Evolutionary conservation across 2,888 invertebrate species (phyloP), one percentile per base, ranked within the genome.

Genomic region (Acronicta alni): DNA sequence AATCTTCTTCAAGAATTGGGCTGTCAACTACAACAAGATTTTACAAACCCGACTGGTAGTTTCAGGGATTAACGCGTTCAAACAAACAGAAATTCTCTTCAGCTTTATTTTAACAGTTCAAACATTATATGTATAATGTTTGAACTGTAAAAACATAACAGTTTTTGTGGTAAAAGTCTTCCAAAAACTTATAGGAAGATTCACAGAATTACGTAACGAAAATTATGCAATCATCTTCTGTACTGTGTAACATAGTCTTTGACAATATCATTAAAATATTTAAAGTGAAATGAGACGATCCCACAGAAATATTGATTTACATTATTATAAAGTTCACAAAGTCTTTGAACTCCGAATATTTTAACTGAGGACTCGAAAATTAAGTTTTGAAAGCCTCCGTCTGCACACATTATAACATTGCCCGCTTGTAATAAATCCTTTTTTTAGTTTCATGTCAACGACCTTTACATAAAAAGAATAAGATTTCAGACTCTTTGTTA

Each of bases 291-390:
- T 47, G 20, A 62, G 41, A 56, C 37, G 18, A 26, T 44, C 16
- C 47, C 42, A 51, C 53, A 48, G 46, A 66, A 67, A 69, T 72
- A 72, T 68, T 54, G 69, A 66, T 76, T 75, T 58, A 62, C 55
- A 60, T 61, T 54, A 54, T 65, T 62, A 60, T 51, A 57, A 62
- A 61, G 56, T 60, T 75, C 45, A 51, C 57, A 30, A 45, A 58
- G 56, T 57, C 64, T 64, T 52, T 53, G 58, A 72, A 73, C 73
- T 75, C n/a, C 15, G 17, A 54, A 48, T 14, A 59, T 60, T 66
- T 56, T 54, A 60, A 44, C 16, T 46, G n/a, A 18, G 30, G 48
- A 57, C 47, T 46, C n/a, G 32, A 54, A 60, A 44, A 54, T 61
- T 43, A 35, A 35, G 49, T 45, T 54, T 52, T 43, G 35, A 18